Percentiles rank a stretch among this genome's conserved stretches.
Conservation (phyloP, 2,797 vertebrate genomes). For the Chelon labrosus region DNA sequence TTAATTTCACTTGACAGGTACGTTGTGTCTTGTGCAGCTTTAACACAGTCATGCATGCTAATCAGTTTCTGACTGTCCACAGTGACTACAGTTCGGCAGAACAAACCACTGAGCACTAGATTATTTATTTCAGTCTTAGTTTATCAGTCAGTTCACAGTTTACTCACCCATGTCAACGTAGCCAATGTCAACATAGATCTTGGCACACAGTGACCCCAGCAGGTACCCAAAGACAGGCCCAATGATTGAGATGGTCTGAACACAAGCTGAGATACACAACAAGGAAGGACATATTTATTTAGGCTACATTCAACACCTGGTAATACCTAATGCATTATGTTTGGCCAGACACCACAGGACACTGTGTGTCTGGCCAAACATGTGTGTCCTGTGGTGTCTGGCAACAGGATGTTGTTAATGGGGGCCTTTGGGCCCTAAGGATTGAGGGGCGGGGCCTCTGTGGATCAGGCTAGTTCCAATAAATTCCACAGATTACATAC, state of each 20-base stretch:
- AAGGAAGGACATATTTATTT: conserved; percentile 3
- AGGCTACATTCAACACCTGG: background rate
- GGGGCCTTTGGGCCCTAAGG: no score
- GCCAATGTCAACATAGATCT: conserved; percentile 94
- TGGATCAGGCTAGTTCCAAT: no score
- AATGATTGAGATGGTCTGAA: conserved; percentile 93
- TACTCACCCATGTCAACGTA: conserved; percentile 93
- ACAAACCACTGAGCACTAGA: no score
- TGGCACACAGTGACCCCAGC: conserved; percentile 94
- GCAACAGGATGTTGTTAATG: no score
- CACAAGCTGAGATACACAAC: conserved; percentile 86
- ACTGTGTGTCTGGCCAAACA: no score
- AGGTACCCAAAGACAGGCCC: conserved; percentile 97
- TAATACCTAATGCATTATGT: background rate
- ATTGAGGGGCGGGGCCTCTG: no score
- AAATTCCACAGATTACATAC: no score
- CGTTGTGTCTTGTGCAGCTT: background rate
- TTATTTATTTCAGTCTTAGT: no score
- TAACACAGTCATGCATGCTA: background rate
- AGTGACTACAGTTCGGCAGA: background rate
- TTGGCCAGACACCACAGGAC: no score
- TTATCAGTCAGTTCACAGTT: background rate
- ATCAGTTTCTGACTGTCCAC: background rate
- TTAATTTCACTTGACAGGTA: conserved; percentile 1
- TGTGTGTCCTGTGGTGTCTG: no score